Conservation (phyloP, 2,113 vertebrate species). For the Anarhynchus alexandrinus region DNA sequence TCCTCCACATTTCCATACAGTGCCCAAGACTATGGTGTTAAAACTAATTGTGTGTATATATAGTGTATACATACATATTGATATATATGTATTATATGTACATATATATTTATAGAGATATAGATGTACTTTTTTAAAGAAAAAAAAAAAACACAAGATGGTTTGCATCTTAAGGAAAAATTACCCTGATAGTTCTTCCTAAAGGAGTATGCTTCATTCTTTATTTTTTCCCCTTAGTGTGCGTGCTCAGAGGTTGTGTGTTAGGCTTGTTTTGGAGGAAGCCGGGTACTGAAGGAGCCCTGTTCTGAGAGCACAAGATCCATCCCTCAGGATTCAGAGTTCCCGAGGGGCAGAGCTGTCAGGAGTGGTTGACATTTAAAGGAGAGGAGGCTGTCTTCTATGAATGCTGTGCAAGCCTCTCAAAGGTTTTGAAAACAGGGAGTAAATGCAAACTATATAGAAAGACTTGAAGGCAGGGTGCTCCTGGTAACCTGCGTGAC, state of each 20-base stretch:
- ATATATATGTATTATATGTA: no score
- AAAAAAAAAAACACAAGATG: not conserved
- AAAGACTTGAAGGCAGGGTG: not conserved
- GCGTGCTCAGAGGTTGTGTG: not conserved
- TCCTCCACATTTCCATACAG: not conserved
- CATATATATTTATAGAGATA: not conserved
- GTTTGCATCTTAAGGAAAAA: not conserved
- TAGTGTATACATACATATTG: not conserved
- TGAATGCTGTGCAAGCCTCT: not conserved
- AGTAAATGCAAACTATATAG: not conserved
- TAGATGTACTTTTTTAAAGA: not conserved
- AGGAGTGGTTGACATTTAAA: conserved; percentile 15
- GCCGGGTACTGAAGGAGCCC: not conserved
- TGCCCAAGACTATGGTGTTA: not conserved
- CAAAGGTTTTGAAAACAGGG: not conserved
- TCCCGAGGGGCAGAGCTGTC: conserved; percentile 35
- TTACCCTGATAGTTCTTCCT: not conserved
- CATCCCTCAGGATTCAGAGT: conserved; percentile 16
- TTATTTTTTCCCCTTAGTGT: not conserved
- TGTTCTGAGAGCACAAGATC: not conserved
- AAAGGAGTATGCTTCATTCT: not conserved
- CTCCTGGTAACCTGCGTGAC: not conserved
- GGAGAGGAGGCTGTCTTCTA: not conserved
- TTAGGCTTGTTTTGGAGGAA: not conserved
- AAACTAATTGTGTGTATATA: not conserved